Base-by-base conservation (phyloP, 2,113 vertebrate species). In the Tachysurus vachellii region DNA sequence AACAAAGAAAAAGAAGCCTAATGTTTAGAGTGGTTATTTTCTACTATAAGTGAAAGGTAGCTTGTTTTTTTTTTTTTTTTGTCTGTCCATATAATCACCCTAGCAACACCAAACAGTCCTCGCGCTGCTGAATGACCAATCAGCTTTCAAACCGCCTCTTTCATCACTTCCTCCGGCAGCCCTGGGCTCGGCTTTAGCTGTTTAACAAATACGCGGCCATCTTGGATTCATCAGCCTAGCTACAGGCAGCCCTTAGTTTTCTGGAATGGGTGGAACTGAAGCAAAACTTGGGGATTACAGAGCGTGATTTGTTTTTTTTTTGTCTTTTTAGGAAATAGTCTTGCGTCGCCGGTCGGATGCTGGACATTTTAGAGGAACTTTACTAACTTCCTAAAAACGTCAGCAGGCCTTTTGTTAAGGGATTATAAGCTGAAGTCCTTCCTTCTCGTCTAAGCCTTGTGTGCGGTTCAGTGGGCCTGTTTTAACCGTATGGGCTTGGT, bases 31-130 rank as follows among this genome's bases (percentile, higher is more conserved):
- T 66, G 11, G 12, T 2, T 36, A 8, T 19, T 70, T 68, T 64
- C 13, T 4, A 16, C 28, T 70, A 70, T 70, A 70, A 50, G 75
- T 7, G 8, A 80, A 80, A 80, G 14, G 53, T 31, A 10, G 16
- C 76, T n/a, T n/a, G n/a, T n/a, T n/a, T n/a, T n/a, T 28, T 10
- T 17, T 21, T 53, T 14, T n/a, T 16, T 53, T 54, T 31, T 11
- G 19, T 57, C 77, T 9, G n/a, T 21, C 4, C 11, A 14, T 61
- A 44, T 89, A 90, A 91, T 91, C 92, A 89, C 94, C 95, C 92
- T 94, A 95, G 96, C 95, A 97, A 96, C 96, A 95, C 92, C 91
- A 88, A 92, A 90, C 84, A 79, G 89, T 84, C 83, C 86, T 73
- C 62, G 89, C 90, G 42, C 16, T 19, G 47, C 59, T 21, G 54